Conservation (phyloP, 2,113 vertebrate species). For the Ochotona curzoniae region DNA sequence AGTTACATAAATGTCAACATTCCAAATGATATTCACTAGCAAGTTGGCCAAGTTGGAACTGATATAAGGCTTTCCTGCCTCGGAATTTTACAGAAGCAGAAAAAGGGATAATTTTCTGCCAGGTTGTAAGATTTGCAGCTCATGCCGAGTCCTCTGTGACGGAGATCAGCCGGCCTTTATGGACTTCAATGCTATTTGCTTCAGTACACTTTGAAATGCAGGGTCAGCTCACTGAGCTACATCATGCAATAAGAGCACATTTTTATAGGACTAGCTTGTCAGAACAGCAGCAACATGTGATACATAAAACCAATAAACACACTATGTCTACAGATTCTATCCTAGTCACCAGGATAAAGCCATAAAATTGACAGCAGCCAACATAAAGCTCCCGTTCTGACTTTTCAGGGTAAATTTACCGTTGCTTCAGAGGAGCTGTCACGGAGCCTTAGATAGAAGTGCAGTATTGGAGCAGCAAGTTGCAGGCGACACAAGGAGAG, state of each 20-base stretch:
- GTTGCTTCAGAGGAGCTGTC: conserved; percentile 62
- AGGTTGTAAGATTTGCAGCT: conserved; percentile 4
- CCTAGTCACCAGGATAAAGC: conserved; percentile 28
- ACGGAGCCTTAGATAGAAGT: conserved; percentile 38
- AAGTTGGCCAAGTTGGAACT: background rate
- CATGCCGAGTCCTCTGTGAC: background rate
- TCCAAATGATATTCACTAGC: background rate
- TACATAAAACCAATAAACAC: background rate
- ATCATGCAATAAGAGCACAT: conserved; percentile 69
- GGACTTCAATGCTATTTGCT: conserved; percentile 52
- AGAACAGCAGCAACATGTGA: background rate
- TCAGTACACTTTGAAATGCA: conserved; percentile 71
- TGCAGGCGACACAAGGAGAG: background rate
- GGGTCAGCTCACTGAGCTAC: background rate
- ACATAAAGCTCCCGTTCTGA: conserved; percentile 37
- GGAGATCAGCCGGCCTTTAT: conserved; percentile 15
- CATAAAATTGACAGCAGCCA: conserved; percentile 72
- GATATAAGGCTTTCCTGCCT: background rate
- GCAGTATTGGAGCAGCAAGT: background rate
- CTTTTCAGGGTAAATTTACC: conserved; percentile 56
- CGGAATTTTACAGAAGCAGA: background rate
- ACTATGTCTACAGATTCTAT: background rate
- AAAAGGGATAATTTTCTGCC: conserved; percentile 33
- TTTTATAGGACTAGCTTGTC: conserved; percentile 75
- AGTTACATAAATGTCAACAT: conserved; percentile 28